Percentiles rank a stretch among this genome's conserved stretches.
Evolutionary conservation across 2,113 vertebrate genomes (phyloP).

Genomic region (Sphyrna mokarran): DNA sequence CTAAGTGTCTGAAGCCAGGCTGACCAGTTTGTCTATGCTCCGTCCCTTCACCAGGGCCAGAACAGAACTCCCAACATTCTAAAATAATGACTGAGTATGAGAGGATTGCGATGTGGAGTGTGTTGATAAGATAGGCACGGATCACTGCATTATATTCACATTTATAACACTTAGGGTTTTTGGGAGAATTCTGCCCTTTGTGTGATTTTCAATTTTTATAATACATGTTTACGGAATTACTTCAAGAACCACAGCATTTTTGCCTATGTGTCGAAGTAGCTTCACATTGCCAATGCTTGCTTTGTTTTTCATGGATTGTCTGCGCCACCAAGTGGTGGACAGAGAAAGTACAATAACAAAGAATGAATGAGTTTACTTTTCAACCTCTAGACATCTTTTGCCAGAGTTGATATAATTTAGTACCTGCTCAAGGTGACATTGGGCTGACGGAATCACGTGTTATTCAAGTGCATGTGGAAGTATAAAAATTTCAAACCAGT

Average conservation of each 20-base stretch:
- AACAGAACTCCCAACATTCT: no score
- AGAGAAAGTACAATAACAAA: background rate
- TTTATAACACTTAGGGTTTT: no score
- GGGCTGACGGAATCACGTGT: background rate
- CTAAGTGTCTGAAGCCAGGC: no score
- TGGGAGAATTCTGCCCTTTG: no score
- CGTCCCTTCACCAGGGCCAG: no score
- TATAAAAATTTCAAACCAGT: background rate
- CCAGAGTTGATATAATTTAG: background rate
- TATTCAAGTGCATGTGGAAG: background rate
- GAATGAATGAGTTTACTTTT: background rate
- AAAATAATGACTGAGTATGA: no score
- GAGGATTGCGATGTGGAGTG: no score
- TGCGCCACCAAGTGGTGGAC: background rate
- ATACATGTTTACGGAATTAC: background rate
- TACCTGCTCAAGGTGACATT: background rate
- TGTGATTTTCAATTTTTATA: background rate
- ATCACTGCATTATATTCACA: no score
- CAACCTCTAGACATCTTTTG: background rate
- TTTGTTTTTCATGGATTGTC: background rate
- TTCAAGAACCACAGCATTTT: background rate
- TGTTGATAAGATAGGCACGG: no score
- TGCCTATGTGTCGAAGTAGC: background rate
- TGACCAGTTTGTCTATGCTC: no score
- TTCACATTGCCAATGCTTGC: background rate